These are phyloP conservation scores for Cuniculus paca DNA, from an alignment of 2,797 vertebrate species.

Conservation along the genomic window DNA sequence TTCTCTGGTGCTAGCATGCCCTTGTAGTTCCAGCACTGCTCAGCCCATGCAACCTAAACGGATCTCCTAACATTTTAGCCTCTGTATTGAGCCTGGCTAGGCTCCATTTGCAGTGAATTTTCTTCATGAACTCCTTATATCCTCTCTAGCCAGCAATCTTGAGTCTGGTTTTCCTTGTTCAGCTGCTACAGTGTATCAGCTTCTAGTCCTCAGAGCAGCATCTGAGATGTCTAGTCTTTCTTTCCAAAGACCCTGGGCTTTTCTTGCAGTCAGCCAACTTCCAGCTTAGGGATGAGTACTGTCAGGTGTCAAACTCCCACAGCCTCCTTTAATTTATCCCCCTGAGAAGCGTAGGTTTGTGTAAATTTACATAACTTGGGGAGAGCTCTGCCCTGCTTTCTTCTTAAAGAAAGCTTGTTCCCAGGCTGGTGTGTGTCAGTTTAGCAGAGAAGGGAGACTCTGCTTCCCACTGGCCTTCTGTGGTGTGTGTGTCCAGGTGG, in stretches of 20 bases:
- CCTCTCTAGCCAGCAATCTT: not conserved
- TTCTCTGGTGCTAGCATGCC: not conserved
- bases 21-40: not conserved
- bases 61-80: not conserved
- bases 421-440: not conserved
- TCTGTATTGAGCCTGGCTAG: not conserved
- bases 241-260: not conserved
- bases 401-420: slow-evolving; percentile 23
- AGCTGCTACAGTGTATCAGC: fast-evolving
- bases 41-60: not conserved
- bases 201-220: not conserved
- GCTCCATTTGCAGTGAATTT: not conserved
- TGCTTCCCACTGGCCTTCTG: not conserved
- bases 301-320: not conserved
- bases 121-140: not conserved
- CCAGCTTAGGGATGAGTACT: not conserved
- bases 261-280: not conserved
- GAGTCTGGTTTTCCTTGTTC: not conserved
- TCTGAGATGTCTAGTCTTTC: not conserved
- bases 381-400: not conserved
- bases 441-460: not conserved
- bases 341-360: not conserved
- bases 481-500: not conserved
- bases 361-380: slow-evolving; percentile 42
- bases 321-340: not conserved